Evolutionary conservation across 2,113 vertebrate species (phyloP).

Genomic region (Nothoprocta pentlandii): DNA sequence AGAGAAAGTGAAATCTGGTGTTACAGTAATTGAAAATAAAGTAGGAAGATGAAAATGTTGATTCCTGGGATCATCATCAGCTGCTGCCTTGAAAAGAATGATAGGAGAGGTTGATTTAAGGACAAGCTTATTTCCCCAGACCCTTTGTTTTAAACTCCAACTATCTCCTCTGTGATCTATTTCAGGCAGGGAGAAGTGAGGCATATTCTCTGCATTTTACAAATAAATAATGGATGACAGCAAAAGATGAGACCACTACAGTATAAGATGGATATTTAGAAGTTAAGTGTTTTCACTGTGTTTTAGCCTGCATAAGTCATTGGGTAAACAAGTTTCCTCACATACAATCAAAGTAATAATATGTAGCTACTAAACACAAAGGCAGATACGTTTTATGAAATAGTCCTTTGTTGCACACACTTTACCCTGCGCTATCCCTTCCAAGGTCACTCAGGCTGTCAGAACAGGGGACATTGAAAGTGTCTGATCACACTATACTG

Average conservation of each 20-base stretch:
- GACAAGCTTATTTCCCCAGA: rapidly evolving
- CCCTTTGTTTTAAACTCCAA: not conserved
- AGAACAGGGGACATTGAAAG: not conserved
- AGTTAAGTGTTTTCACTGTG: not conserved
- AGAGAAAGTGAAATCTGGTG: not conserved
- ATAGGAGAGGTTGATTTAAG: not conserved
- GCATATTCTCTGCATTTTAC: not conserved
- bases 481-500: not conserved
- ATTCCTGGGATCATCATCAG: not conserved
- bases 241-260: not conserved
- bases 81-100: not conserved
- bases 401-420: not conserved
- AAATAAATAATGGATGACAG: not conserved
- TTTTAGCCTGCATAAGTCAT: not conserved
- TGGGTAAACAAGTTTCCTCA: not conserved
- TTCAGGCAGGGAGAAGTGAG: not conserved
- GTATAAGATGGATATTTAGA: not conserved
- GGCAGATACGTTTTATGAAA: not conserved
- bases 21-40: not conserved
- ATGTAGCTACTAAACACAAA: not conserved
- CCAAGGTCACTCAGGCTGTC: not conserved
- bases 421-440: not conserved
- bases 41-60: not conserved
- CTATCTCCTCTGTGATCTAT: not conserved
- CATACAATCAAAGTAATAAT: not conserved